Conservation (phyloP, 2,113 vertebrate genomes). For the Cathartes aura region DNA sequence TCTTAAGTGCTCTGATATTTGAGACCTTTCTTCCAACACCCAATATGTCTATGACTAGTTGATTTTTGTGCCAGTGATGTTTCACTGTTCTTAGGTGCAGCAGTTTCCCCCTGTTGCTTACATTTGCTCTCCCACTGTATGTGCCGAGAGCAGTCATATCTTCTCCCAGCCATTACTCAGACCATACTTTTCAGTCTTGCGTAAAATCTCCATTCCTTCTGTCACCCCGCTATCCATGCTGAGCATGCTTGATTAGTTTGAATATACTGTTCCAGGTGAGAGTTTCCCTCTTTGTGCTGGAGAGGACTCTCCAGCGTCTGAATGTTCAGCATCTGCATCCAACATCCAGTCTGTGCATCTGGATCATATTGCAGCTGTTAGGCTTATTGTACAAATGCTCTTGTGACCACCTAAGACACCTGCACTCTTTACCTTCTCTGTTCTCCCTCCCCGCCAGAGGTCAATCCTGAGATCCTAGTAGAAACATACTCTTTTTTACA, state of each 20-base stretch:
- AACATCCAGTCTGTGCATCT: not conserved
- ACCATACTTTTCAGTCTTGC: not conserved
- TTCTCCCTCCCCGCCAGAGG: not conserved
- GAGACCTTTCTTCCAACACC: not conserved
- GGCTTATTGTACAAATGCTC: not conserved
- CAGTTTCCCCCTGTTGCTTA: not conserved
- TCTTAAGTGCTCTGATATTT: not conserved
- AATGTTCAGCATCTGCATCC: no score
- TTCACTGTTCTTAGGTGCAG: not conserved
- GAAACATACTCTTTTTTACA: not conserved
- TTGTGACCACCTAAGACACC: not conserved
- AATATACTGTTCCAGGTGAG: not conserved
- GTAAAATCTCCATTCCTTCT: not conserved
- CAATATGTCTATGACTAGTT: not conserved
- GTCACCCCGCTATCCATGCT: accelerated
- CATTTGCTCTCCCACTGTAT: not conserved
- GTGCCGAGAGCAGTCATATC: not conserved
- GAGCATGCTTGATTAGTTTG: not conserved
- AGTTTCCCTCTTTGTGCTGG: not conserved
- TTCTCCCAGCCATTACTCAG: not conserved
- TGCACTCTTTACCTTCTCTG: not conserved
- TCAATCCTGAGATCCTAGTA: not conserved
- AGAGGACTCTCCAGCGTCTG: not conserved
- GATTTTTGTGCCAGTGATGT: not conserved
- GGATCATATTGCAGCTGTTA: not conserved